Base-by-base conservation (phyloP, 2,113 vertebrate species). In the Thamnophis sirtalis region DNA sequence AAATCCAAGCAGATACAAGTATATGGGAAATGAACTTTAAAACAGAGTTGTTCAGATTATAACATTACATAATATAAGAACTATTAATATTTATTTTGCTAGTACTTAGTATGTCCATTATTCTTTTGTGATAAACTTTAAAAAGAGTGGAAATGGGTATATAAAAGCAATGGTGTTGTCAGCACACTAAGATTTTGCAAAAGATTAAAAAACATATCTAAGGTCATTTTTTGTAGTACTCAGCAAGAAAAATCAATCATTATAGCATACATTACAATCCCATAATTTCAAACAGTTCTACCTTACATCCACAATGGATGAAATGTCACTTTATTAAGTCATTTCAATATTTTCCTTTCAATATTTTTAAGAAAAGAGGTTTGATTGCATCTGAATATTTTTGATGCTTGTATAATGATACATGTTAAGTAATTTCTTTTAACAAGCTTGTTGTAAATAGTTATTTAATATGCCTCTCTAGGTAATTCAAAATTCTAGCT, bases 1-100 rank as follows among this genome's bases (percentile, higher is more conserved):
- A n/a, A 43, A 91, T 22, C 33, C 6, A 56, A 91, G 6, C 38
- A 85, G 96, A 88, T 90, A 92, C 92, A 80, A 94, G 1, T 48
- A 21, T 73, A 89, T 26, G 93, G 33, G 84, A 73, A 94, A 89
- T 92, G 73, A 48, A 85, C 68, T 93, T 6, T 90, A 93, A 95
- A 93, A 95, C 58, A 95, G 54, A 88, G 21, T 10, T 4, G 93
- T 28, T 60, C 11, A 24, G 10, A 92, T 91, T 95, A 87, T 21
- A 5, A 92, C 5, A 90, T 53, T 63, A 85, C 86, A 33, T 94
- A 91, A 60, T 15, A 93, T 73, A 86, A 53, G 92, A 93, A 90
- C 86, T 26, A 87, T 90, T 88, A 91, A n/a, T 53, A 60, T 53
- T 49, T 94, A 80, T 93, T 28, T 87, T 55, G 48, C 73, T 24